Base-by-base conservation (phyloP, 2,113 vertebrate genomes). In the Pipa parva region DNA sequence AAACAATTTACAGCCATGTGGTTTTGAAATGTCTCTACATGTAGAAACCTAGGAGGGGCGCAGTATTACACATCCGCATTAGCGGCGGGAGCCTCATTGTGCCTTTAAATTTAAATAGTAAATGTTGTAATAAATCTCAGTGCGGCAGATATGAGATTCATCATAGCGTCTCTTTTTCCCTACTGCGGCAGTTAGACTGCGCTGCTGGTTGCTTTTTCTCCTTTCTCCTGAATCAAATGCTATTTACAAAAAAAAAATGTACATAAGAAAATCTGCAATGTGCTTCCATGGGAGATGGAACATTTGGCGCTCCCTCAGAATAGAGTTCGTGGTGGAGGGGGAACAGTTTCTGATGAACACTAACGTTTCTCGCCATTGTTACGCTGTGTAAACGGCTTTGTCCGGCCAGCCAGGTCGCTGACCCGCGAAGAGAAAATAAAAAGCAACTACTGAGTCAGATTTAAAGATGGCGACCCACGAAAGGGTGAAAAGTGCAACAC, bases 331-430 rank as follows among this genome's bases (percentile, higher is more conserved):
- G 17, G 13, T 17, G n/a, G n/a, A n/a, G n/a, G n/a, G n/a, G 13
- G 15, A 39, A 21, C 5, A 36, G 42, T 56, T 25, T 21, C 15
- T 31, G 54, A 58, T 36, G 64, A 20, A 3, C 28, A 42, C 5
- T 33, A 3, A 11, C 15, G 8, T 67, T 48, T 57, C 29, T 37
- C 39, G 2, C 7, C 17, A 1, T 5, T 3, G 29, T 29, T 56
- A 17, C 18, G 1, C 25, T 26, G 58, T 59, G 65, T 59, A n/a
- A n/a, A n/a, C n/a, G 65, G 55, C 59, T 59, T 59, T 68, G 56
- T 51, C 51, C 31, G 36, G 54, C 45, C 63, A 59, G 45, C 42
- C 48, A 12, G 29, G 29, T 31, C 5, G 13, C 25, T 63, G 48
- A 28, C 48, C 48, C 15, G 22, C 3, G 31, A n/a, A n/a, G n/a